phyloP scores from a whole-genome alignment of 1,140 invertebrate species.

The Platorchestia sp. region DNA sequence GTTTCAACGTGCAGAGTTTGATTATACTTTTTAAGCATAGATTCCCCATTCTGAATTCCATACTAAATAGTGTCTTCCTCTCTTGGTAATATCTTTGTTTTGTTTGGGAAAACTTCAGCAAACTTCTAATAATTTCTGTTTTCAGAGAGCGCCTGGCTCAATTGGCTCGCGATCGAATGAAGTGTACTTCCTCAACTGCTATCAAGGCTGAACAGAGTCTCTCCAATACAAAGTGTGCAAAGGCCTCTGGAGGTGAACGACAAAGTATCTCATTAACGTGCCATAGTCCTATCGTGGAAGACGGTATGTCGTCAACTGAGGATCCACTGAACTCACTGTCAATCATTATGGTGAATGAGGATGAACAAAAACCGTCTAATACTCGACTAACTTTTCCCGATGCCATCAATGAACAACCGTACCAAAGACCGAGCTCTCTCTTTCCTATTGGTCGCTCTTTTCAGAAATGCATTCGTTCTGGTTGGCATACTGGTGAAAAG shows the following conservation, averaged over 20 bases:
- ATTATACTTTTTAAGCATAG: no score
- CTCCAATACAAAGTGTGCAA: neutral
- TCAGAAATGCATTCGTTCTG: neutral
- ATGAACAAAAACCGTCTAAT: neutral
- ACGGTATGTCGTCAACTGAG: neutral
- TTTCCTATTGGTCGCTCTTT: neutral
- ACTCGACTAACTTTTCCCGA: neutral
- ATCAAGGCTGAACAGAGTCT: neutral
- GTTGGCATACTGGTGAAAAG: neutral
- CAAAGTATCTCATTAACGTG: slow-evolving; percentile 5
- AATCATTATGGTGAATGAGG: neutral
- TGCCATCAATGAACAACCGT: neutral
- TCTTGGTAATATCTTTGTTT: neutral
- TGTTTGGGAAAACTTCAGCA: neutral
- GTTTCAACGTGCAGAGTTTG: no score
- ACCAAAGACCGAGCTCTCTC: neutral
- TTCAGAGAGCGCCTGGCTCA: neutral
- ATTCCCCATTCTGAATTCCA: no score
- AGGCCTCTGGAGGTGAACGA: neutral
- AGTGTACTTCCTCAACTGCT: neutral
- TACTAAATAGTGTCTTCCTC: no score
- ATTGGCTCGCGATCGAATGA: neutral
- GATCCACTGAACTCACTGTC: neutral
- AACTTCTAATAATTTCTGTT: neutral
- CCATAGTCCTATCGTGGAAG: neutral